Evolutionary conservation across 2,888 invertebrate genomes (phyloP).

Genomic region (Drosophila falleni): DNA sequence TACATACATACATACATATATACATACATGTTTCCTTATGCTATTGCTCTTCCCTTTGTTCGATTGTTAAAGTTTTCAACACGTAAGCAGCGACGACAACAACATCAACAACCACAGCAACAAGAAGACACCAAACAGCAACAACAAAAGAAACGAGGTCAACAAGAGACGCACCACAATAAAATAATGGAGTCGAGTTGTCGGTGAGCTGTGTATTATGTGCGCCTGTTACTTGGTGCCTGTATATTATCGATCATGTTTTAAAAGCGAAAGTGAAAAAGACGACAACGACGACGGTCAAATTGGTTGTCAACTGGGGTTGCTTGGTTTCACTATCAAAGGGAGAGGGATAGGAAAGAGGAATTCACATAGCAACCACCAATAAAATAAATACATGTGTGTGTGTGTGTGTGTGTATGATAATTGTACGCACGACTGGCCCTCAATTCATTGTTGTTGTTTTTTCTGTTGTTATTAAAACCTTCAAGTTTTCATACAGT

Average conservation of each 20-base stretch:
- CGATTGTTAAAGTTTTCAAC: constrained; percentile 63
- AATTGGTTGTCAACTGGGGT: constrained; percentile 3
- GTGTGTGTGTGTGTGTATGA: constrained; percentile 26
- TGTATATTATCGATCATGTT: constrained; percentile 83
- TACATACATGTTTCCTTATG: constrained; percentile 8
- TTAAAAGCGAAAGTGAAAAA: constrained; percentile 81
- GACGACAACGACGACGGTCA: constrained; percentile 13
- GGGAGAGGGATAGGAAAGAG: not conserved
- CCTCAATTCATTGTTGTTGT: constrained; percentile 35
- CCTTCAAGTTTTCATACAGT: constrained; percentile 21
- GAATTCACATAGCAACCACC: constrained; percentile 41
- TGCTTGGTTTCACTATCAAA: not conserved
- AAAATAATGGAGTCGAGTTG: constrained; percentile 37
- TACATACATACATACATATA: not conserved
- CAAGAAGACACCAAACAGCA: constrained; percentile 21
- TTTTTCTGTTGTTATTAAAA: constrained; percentile 19
- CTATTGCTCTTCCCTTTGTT: constrained; percentile 29
- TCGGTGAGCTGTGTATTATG: constrained; percentile 54
- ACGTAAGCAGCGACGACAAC: constrained; percentile 34
- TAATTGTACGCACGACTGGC: constrained; percentile 55
- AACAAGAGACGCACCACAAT: constrained; percentile 34
- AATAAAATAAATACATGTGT: constrained; percentile 1
- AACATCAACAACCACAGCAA: constrained; percentile 40
- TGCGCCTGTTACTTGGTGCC: constrained; percentile 75
- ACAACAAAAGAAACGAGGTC: constrained; percentile 54